Evolutionary conservation across 2,888 invertebrate species (phyloP), one percentile per base, ranked within the genome.

Genomic region (Bembecia ichneumoniformis): DNA sequence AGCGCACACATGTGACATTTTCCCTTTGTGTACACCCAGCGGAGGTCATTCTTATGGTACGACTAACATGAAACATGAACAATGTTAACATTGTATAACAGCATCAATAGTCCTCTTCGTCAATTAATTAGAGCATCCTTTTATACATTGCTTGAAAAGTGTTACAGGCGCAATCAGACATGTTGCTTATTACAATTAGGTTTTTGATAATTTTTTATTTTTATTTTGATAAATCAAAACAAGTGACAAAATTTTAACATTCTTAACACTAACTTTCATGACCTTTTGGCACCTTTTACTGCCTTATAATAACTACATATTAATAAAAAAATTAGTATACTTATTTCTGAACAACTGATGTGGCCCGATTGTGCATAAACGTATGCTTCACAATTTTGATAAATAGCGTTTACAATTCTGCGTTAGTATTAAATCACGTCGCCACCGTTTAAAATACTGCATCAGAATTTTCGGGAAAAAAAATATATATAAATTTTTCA

Each of bases 371-470:
- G 56, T 63, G 69, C 68, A 66, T 59, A 63, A 66, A 71, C 72
- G 68, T 68, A 62, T 66, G 64, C 62, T 28, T 63, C 68, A 64
- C 73, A 67, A 71, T 64, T 66, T 66, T 57, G 64, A 69, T 75
- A 75, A 75, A 78, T 72, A 68, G 65, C 71, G 68, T 77, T 76
- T 70, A 71, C 69, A 68, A 64, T 62, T 63, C 63, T 60, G 71
- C 71, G 75, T 72, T 72, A 77, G 52, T 51, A 43, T 82, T 83
- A 82, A 82, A 82, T 82, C 78, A 79, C 63, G 66, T 17, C 44
- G 66, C 44, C 44, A 44, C 73, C 71, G 73, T 77, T 80, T 71
- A 78, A 82, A 82, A 79, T 74, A 78, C 68, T 68, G 73, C 72
- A 65, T 59, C 60, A 62, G 65, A 64, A 58, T 72, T 79, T 78